Evolutionary conservation across 2,113 vertebrate genomes (phyloP).

Genomic region (Pungitius pungitius): DNA sequence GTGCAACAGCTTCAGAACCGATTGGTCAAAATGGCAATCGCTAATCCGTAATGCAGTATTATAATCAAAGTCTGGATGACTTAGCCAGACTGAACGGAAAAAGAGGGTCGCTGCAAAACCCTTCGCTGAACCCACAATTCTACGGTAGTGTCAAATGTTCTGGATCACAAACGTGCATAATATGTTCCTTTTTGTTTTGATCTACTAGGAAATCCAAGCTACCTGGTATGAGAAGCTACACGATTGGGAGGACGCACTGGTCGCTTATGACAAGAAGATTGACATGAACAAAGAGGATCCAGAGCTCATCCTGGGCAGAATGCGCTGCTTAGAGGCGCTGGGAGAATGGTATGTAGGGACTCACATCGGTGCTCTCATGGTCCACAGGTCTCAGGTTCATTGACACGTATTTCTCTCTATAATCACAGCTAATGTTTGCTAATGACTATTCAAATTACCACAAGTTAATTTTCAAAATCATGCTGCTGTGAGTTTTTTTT

Average conservation of each 20-base stretch:
- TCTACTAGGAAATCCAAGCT: conserved; percentile 93
- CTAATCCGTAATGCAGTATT: background rate
- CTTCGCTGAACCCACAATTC: background rate
- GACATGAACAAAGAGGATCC: conserved; percentile 98
- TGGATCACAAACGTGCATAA: background rate
- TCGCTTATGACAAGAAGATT: conserved; percentile 97
- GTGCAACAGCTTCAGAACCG: background rate
- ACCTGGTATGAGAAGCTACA: conserved; percentile 99
- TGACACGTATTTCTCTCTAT: background rate
- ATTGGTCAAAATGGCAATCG: conserved; percentile 6
- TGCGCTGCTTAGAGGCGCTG: conserved; percentile 96
- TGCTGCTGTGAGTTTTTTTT: background rate
- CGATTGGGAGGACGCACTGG: conserved; percentile 97
- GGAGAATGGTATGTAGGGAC: conserved; percentile 92
- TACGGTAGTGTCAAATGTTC: background rate
- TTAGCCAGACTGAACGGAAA: background rate
- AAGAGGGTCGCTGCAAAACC: background rate
- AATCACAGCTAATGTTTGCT: conserved; percentile 8
- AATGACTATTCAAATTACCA: background rate
- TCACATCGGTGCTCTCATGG: background rate
- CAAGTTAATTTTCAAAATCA: background rate
- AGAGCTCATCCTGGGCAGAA: conserved; percentile 94
- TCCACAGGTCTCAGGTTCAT: conserved; percentile 2
- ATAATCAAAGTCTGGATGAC: background rate
- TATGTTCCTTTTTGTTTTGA: background rate